These are phyloP conservation scores for Gryllus longicercus DNA, from an alignment of 2,888 invertebrate genomes.

Conservation along the genomic window DNA sequence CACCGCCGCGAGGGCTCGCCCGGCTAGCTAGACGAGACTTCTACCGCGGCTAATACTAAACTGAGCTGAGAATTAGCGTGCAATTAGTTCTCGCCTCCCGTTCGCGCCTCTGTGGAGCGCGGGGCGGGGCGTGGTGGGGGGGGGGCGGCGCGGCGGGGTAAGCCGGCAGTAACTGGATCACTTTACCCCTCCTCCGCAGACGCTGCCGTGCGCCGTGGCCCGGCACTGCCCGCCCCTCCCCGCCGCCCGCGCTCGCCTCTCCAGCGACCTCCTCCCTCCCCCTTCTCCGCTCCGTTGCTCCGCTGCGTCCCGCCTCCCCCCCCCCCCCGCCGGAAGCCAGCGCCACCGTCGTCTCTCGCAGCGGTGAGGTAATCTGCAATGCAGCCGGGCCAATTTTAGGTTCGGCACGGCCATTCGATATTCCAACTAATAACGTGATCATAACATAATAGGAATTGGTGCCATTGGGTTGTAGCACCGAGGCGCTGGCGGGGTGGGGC, in stretches of 20 bases:
- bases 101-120: slow-evolving; percentile 11
- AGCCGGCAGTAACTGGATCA: slow-evolving; percentile 2
- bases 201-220: not conserved
- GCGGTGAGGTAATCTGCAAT: not conserved
- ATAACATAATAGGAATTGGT: slow-evolving; percentile 2
- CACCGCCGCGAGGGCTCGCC: slow-evolving; percentile 11
- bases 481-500: not conserved
- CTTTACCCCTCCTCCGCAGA: not conserved
- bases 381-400: slow-evolving; percentile 7
- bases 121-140: not conserved
- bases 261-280: not conserved
- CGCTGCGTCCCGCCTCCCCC: not conserved
- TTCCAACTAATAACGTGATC: slow-evolving; percentile 17
- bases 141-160: not conserved
- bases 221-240: not conserved
- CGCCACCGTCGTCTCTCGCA: not conserved
- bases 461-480: not conserved
- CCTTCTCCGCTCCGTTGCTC: not conserved
- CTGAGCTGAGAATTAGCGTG: slow-evolving; percentile 17
- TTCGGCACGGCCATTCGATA: slow-evolving; percentile 1
- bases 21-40: slow-evolving; percentile 17
- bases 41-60: slow-evolving; percentile 17
- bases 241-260: not conserved
- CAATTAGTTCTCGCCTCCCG: not conserved
- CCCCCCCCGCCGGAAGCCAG: not conserved